Evolutionary conservation across 2,888 invertebrate genomes (phyloP), one percentile per base, ranked within the genome.

Genomic region (Drosophila sordidula): DNA sequence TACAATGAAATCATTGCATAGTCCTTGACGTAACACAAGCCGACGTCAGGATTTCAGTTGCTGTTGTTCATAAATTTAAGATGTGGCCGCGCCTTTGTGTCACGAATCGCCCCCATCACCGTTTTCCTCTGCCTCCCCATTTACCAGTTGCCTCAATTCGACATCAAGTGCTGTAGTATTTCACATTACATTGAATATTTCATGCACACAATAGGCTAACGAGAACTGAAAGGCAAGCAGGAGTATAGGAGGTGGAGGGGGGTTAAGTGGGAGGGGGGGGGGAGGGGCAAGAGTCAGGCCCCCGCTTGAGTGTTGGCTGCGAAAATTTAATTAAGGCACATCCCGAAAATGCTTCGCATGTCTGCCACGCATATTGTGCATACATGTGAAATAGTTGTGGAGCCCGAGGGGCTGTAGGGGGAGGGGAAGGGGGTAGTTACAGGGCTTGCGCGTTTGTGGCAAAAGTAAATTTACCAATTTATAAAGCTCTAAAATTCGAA

Each of bases 291-390:
- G 12, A 34, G 12, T 12, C 34, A 34, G 34, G 5, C 4, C 34
- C 34, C 12, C 1, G 12, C 34, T 12, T 12, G 34, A 34, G 34
- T 16, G 54, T 22, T 55, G 57, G 59, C 61, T 47, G 57, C 49
- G 44, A 62, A 69, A 76, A 76, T 76, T 76, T 72, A 76, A 76
- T 76, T 76, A 76, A 69, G 44, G 42, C 65, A 66, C 58, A 76
- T 56, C 65, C 65, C 69, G 38, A 64, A 68, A 61, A 75, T 62
- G 65, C 45, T 50, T 68, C 47, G 64, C 64, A 75, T 75, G 67
- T 64, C 67, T 57, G 70, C 52, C 56, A 63, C 32, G 61, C 12
- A 64, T 67, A 59, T 70, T 59, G 42, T 49, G 44, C 49, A 71
- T 54, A 45, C 42, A 66, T 58, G 44, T 57, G 55, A 47, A 41